phyloP scores from a whole-genome alignment of 92 coral and sea anemone species.

The Plumapathes pennacea region DNA sequence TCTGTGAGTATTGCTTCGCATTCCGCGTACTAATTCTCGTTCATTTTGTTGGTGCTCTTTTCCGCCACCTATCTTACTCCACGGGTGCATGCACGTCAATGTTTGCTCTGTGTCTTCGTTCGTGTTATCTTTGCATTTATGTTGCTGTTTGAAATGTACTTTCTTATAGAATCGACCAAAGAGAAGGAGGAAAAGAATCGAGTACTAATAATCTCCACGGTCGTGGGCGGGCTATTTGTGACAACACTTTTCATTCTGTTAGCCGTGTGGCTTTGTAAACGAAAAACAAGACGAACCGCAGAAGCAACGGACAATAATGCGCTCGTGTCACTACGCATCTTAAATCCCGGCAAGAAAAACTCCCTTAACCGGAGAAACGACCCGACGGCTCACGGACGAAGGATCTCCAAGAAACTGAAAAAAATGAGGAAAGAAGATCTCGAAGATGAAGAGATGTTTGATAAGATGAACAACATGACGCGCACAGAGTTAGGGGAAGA shows the following conservation, averaged over 20 bases:
- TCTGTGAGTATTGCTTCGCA: too few species aligned
- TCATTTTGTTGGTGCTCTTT: too few species aligned
- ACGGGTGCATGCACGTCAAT: too few species aligned
- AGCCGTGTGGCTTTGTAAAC: constrained; percentile 55
- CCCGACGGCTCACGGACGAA: constrained; percentile 37
- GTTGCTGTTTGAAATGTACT: too few species aligned
- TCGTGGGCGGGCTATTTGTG: constrained; percentile 54
- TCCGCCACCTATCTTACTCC: too few species aligned
- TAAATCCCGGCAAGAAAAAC: constrained; percentile 82
- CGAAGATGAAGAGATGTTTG: constrained; percentile 51
- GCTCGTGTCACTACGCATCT: constrained; percentile 65
- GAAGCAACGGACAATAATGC: constrained; percentile 22
- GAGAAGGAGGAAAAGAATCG: too few species aligned
- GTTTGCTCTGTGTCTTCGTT: too few species aligned
- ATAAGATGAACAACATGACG: constrained; percentile 42
- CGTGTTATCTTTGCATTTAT: too few species aligned
- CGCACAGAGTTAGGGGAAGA: constrained; percentile 40
- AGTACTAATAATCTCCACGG: constrained; percentile 39
- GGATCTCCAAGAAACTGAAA: constrained; percentile 38
- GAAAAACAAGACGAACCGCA: constrained; percentile 40
- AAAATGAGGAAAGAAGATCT: constrained; percentile 39
- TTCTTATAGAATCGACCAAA: too few species aligned
- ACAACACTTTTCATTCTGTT: constrained; percentile 51
- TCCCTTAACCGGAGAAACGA: constrained; percentile 72
- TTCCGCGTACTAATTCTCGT: too few species aligned